Base-by-base conservation (phyloP, 2,113 vertebrate species). In the Oceanodroma tethys region DNA sequence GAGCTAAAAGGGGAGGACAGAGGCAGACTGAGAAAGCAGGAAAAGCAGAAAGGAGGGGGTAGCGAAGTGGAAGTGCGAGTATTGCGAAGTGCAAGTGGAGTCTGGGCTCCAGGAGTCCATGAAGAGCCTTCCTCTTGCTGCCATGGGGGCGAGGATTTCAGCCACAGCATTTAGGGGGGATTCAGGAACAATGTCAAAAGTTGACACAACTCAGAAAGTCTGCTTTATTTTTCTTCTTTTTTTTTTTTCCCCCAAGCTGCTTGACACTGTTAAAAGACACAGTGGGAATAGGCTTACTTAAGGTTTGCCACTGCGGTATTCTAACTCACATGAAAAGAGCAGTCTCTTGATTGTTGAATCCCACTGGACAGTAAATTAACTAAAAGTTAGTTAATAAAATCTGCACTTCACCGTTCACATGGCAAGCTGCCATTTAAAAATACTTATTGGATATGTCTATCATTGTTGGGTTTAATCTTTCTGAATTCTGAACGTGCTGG, bases 341-440 rank as follows among this genome's bases (percentile, higher is more conserved):
- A 81, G n/a, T 78, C 71, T 88, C 82, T 88, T 83, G 72, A 66
- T 53, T 86, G 40, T 48, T 91, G 83, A 97, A 88, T 93, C 91
- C 76, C 80, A 79, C 22, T 42, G 68, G 80, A 90, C 56, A 94
- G 80, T 42, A 94, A 89, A 96, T 95, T 94, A 86, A 79, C 55
- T 84, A 65, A 55, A 91, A 96, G 14, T 67, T 81, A 92, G 59
- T 92, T 96, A 95, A 92, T 81, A 90, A 96, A 97, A 95, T 86
- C 65, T 15, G 21, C 45, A 68, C 36, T 84, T 93, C 82, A 72
- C 15, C 10, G 4, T 86, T 86, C 9, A 3, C 1, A 0, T 68
- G 34, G 68, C 92, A 93, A 81, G 34, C 34, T 92, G 68, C 72
- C 68, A 68, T 91, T 84, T 86, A 65, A 93, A 94, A 81, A 81